phyloP scores from a whole-genome alignment of 2,113 vertebrate species.

The Pteronura brasiliensis region DNA sequence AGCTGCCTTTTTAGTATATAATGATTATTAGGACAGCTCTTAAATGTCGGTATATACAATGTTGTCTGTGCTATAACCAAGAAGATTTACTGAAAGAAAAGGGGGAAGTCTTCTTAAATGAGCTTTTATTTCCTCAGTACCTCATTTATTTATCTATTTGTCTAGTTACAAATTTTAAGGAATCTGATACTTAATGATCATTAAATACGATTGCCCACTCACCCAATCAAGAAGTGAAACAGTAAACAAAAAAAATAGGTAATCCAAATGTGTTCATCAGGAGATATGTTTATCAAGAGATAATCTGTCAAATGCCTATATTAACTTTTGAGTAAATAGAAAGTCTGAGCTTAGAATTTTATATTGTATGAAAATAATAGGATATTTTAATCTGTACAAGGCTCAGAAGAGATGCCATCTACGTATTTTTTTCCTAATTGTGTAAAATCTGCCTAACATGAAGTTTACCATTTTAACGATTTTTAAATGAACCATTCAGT shows the following conservation, averaged over 20 bases:
- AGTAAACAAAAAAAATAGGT: neutral
- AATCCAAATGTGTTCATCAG: neutral
- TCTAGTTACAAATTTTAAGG: conserved; percentile 9
- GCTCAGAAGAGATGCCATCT: neutral
- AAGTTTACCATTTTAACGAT: neutral
- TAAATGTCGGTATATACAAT: neutral
- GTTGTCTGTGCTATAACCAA: neutral
- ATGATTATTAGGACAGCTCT: neutral
- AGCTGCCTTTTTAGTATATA: neutral
- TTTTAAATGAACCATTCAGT: neutral
- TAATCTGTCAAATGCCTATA: neutral
- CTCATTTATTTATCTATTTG: neutral
- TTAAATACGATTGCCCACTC: neutral
- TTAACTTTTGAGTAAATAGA: conserved; percentile 27
- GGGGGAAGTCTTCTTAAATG: neutral
- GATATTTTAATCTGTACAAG: neutral
- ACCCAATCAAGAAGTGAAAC: conserved; percentile 6
- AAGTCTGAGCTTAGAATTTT: conserved; percentile 22
- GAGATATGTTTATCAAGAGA: neutral
- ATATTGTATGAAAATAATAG: neutral
- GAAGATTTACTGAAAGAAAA: neutral
- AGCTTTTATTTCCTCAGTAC: neutral
- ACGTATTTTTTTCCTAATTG: neutral
- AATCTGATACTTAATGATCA: neutral
- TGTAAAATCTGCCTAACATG: neutral